A percentile compares a stretch with the other conserved stretches of the same genome.
These are phyloP conservation scores for Lamellibrachia satsuma DNA, from an alignment of 2,888 invertebrate species.

Conservation along the genomic window DNA sequence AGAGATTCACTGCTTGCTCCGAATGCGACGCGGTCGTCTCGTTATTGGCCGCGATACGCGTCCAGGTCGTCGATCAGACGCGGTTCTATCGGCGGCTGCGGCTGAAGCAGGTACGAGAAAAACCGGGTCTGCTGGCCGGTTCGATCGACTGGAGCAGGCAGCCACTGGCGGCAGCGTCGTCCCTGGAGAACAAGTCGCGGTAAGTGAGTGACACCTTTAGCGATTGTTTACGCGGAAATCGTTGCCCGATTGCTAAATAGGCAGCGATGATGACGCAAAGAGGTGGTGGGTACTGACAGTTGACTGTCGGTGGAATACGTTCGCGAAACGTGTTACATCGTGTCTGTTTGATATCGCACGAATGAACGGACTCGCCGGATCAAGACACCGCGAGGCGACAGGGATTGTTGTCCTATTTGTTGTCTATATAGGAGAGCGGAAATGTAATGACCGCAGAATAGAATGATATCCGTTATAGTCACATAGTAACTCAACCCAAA, in stretches of 20 bases:
- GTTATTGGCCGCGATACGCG: neutral
- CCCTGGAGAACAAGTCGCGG: neutral
- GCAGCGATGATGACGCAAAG: neutral
- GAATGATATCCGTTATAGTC: neutral
- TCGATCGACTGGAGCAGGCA: neutral
- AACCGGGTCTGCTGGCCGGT: neutral
- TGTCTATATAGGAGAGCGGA: neutral
- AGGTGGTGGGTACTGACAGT: neutral
- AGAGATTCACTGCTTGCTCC: neutral
- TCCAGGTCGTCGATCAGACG: neutral
- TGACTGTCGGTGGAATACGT: neutral
- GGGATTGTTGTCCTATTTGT: neutral
- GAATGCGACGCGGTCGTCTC: neutral
- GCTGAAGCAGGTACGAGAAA: neutral
- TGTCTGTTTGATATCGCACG: neutral
- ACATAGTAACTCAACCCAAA: neutral
- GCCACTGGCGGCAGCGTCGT: neutral
- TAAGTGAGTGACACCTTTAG: neutral
- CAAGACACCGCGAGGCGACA: neutral
- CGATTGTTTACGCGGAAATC: conserved; percentile 1
- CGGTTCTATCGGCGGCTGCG: neutral
- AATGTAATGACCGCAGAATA: neutral
- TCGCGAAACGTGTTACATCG: conserved; percentile 1
- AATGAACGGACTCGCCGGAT: neutral
- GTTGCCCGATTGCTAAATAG: neutral